Evolutionary conservation across 2,888 invertebrate genomes (phyloP), one percentile per base, ranked within the genome.

Genomic region (Trypoxylon attenuatum): DNA sequence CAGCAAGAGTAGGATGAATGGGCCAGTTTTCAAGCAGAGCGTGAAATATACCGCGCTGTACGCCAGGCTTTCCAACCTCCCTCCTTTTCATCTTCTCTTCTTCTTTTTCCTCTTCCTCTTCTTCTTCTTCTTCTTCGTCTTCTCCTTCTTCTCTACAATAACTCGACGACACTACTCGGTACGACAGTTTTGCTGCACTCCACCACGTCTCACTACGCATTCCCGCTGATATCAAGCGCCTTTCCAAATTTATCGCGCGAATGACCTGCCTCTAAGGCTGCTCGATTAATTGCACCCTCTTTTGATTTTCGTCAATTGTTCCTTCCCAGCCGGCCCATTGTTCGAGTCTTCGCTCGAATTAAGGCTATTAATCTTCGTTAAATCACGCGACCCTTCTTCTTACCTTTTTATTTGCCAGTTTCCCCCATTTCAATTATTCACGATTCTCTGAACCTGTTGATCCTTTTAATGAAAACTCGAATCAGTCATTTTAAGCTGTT

Each of bases 1-100:
- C 49, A 23, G 52, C 18, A 41, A 45, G 42, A 38, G 13, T 42
- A 58, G 54, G 61, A 69, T 53, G 56, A 58, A 71, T 58, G 64
- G 55, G 23, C 47, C 53, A 54, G 64, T 60, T 69, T 69, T 65
- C 69, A 60, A 70, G 19, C 53, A 18, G 45, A 60, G 56, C 58
- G 58, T 61, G 64, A 56, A 57, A 69, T 57, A 57, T 49, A 49
- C 53, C 46, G 51, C 38, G 15, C 22, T 15, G 62, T 67, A 46
- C 62, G 62, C 5, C 43, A 53, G 53, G 29, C 43, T 53, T 53
- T 53, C 21, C 55, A 55, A 52, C 49, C 33, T 52, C 16, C n/a
- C 33, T 27, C 19, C n/a, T 19, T 27, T 22, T 23, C 13, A 4
- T 19, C 1, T 2, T 19, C 22, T 8, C 18, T 25, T 29, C 8